Conservation (phyloP, 2,113 vertebrate species). For the Morphnarchus princeps region DNA sequence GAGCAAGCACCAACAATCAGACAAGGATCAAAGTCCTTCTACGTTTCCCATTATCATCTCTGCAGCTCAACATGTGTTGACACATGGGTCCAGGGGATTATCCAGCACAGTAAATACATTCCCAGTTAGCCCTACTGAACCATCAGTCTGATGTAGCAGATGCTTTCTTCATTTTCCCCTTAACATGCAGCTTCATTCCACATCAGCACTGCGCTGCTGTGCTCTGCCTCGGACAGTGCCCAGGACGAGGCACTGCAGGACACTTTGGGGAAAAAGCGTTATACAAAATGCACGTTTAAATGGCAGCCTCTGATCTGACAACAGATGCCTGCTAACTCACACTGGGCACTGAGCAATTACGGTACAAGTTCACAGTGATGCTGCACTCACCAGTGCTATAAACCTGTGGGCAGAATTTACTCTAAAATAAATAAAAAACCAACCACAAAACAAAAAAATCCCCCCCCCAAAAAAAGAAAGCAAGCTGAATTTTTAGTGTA, state of each 20-base stretch:
- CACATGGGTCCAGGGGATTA: accelerated
- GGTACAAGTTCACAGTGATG: not conserved
- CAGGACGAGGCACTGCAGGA: not conserved
- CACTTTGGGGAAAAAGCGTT: not conserved
- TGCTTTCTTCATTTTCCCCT: not conserved
- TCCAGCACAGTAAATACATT: not conserved
- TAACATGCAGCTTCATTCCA: not conserved
- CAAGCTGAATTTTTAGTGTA: not conserved
- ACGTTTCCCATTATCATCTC: not conserved
- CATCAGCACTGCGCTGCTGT: not conserved
- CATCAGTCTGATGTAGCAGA: accelerated
- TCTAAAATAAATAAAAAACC: not conserved
- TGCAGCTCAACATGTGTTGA: not conserved
- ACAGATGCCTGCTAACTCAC: not conserved
- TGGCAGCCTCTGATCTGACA: not conserved
- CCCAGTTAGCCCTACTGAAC: not conserved
- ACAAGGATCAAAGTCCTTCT: not conserved
- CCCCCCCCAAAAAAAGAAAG: not conserved
- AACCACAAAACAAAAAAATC: not conserved
- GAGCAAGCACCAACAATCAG: not conserved
- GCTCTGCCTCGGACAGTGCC: not conserved
- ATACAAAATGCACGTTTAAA: not conserved
- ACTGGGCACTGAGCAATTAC: not conserved
- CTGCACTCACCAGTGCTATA: not conserved
- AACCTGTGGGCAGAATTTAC: not conserved